Evolutionary conservation across 2,888 invertebrate species (phyloP).

Genomic region (Philonicus albiceps): DNA sequence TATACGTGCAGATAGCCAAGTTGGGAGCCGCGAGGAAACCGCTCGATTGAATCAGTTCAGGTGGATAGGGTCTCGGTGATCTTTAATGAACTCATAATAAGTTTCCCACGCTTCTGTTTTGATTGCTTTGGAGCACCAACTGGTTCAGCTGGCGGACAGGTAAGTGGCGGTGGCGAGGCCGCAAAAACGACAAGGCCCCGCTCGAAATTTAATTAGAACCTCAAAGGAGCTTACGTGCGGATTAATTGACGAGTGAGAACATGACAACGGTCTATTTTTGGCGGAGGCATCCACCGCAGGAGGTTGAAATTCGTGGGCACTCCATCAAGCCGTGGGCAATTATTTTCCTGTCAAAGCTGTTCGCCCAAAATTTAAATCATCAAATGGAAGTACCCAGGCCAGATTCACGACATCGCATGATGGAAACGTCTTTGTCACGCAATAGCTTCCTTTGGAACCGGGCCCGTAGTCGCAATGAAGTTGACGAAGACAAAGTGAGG

Average conservation of each 20-base stretch:
- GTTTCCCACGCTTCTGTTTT: conserved; percentile 3
- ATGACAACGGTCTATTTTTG: conserved; percentile 13
- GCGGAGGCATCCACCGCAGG: background rate
- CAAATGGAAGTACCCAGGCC: conserved; percentile 6
- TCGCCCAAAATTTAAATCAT: conserved; percentile 35
- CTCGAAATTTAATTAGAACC: conserved; percentile 9
- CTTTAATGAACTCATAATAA: conserved; percentile 4
- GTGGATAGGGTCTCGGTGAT: background rate
- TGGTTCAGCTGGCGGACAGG: background rate
- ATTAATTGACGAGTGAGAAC: conserved; percentile 7
- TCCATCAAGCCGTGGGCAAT: conserved; percentile 30
- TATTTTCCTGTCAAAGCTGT: conserved; percentile 27
- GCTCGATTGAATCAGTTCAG: background rate
- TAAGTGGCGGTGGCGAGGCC: background rate
- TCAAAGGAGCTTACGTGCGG: background rate
- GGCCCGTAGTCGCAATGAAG: background rate
- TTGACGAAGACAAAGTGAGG: conserved; percentile 34
- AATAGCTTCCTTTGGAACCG: background rate
- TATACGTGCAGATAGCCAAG: background rate
- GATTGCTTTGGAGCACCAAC: background rate
- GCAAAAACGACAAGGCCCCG: background rate
- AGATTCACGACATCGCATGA: conserved; percentile 21
- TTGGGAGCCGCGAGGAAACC: background rate
- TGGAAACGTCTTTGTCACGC: conserved; percentile 37
- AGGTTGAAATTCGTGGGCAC: conserved; percentile 5